phyloP scores from a whole-genome alignment of 2,113 vertebrate species.

The Petrocephalus microphthalmus region DNA sequence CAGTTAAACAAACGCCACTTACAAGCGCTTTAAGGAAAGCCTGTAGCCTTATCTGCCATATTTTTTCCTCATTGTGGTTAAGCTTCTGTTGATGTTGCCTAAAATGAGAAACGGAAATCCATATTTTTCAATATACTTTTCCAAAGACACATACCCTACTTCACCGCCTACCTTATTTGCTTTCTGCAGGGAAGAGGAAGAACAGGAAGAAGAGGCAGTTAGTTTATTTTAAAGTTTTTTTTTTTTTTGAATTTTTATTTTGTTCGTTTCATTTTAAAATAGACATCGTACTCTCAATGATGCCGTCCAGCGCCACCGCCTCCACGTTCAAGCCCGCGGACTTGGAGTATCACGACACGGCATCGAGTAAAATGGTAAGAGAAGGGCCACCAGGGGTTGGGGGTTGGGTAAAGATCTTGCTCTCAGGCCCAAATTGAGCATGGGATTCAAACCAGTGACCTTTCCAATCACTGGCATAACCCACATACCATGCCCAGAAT shows the following conservation, averaged over 20 bases:
- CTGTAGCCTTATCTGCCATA: background rate
- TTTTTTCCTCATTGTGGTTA: background rate
- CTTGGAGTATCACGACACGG: conserved; percentile 39
- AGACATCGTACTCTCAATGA: conserved; percentile 35
- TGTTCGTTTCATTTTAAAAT: conserved; percentile 20
- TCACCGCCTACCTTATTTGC: background rate
- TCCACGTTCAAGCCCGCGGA: conserved; percentile 41
- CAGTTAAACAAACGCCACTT: background rate
- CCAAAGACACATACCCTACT: background rate
- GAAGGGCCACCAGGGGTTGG: background rate
- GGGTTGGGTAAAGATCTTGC: too few species aligned
- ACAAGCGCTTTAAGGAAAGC: background rate
- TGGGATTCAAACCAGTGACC: background rate
- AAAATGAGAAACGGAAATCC: background rate
- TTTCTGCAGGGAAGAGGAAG: conserved; percentile 39
- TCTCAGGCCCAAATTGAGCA: background rate
- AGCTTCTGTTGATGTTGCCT: background rate
- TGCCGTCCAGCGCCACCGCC: conserved; percentile 56
- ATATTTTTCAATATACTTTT: background rate
- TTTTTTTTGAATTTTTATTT: conserved; percentile 24
- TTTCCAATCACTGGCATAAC: background rate
- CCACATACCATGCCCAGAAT: background rate
- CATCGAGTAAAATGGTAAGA: conserved; percentile 43
- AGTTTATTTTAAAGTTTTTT: conserved; percentile 10
- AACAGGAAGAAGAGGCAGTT: conserved; percentile 38